These are phyloP conservation scores for Setipinna tenuifilis DNA, from an alignment of 2,797 vertebrate species.

Conservation along the genomic window DNA sequence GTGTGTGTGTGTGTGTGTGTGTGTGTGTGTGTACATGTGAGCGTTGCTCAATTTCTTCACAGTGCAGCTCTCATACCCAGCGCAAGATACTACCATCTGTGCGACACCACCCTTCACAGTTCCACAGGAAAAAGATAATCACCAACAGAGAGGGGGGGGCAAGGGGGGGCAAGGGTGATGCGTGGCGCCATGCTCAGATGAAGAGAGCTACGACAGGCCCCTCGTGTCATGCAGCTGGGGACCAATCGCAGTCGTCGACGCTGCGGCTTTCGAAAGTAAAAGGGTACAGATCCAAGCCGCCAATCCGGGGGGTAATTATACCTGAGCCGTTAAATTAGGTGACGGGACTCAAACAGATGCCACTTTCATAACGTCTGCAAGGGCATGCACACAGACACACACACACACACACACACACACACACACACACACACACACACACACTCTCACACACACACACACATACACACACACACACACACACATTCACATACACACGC, in stretches of 20 bases:
- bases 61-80: neutral
- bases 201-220: neutral
- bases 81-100: neutral
- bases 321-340: conserved; percentile 62
- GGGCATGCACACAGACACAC: conserved; percentile 42
- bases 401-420: neutral
- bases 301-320: conserved; percentile 56
- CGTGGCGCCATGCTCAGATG: neutral
- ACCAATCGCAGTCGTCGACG: neutral
- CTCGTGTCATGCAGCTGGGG: neutral
- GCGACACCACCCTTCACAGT: neutral
- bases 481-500: neutral
- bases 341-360: conserved; percentile 64
- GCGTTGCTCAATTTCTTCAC: neutral
- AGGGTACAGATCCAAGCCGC: conserved; percentile 44
- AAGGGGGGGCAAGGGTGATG: neutral
- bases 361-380: conserved; percentile 65
- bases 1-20: no score
- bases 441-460: neutral
- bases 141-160: neutral
- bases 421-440: no score
- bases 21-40: no score
- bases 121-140: neutral
- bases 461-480: neutral
- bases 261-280: neutral